These are phyloP conservation scores for Gambusia holbrooki DNA, from an alignment of 2,113 vertebrate species.

Conservation along the genomic window DNA sequence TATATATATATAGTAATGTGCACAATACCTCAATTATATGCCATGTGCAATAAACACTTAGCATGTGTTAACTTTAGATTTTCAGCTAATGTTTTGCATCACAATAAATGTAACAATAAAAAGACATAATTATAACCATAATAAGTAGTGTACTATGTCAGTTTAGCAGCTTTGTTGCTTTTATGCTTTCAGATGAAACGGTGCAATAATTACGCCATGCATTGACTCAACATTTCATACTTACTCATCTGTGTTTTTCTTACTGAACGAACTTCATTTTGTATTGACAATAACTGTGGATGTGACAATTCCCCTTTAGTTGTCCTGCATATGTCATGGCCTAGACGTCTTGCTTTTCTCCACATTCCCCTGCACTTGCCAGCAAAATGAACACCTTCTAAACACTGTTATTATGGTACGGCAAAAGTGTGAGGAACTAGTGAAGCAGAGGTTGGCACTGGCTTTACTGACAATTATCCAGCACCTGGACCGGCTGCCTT, in stretches of 20 bases:
- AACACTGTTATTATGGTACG: constrained; percentile 58
- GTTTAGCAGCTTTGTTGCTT: background rate
- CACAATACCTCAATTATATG: background rate
- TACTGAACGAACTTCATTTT: background rate
- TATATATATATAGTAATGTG: too few species aligned
- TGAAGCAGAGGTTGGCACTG: constrained; percentile 55
- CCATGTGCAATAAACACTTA: background rate
- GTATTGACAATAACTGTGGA: constrained; percentile 16
- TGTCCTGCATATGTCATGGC: constrained; percentile 22
- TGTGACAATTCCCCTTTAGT: constrained; percentile 16
- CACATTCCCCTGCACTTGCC: constrained; percentile 29
- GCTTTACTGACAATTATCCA: constrained; percentile 66
- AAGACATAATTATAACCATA: background rate
- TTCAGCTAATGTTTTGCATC: too few species aligned
- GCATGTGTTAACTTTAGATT: background rate
- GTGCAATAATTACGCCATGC: background rate
- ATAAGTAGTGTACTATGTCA: background rate
- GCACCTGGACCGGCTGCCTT: constrained; percentile 66
- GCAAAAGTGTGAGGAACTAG: constrained; percentile 53
- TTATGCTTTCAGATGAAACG: background rate
- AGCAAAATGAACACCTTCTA: constrained; percentile 43
- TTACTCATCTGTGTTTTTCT: background rate
- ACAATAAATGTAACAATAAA: background rate
- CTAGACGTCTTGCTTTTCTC: constrained; percentile 42
- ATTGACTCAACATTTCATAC: background rate